Conservation (phyloP, 2,888 invertebrate species). For the Hetaerina titia region DNA sequence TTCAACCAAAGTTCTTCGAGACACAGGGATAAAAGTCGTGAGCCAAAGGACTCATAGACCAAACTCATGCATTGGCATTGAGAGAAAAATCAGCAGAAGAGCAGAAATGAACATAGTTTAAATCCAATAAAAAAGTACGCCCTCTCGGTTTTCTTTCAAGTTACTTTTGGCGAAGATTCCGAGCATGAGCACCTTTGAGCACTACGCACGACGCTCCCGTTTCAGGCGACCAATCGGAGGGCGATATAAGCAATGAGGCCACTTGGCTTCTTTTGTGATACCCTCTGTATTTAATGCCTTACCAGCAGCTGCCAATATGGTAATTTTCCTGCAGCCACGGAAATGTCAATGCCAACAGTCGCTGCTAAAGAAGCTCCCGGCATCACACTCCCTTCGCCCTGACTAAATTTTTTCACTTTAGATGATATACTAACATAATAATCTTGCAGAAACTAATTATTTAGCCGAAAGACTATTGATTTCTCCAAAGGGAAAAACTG, state of each 20-base stretch:
- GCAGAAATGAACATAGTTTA: too few relatives aligned
- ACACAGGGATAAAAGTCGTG: too few relatives aligned
- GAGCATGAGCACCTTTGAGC: not conserved
- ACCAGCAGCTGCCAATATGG: not conserved
- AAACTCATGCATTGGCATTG: too few relatives aligned
- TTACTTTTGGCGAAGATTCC: not conserved
- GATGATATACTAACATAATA: not conserved
- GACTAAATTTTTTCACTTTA: not conserved
- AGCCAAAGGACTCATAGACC: too few relatives aligned
- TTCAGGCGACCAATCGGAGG: not conserved
- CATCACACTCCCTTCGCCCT: not conserved
- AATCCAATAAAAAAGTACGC: too few relatives aligned
- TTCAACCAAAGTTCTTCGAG: too few relatives aligned
- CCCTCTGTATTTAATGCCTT: not conserved
- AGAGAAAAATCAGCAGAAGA: too few relatives aligned
- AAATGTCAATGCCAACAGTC: not conserved
- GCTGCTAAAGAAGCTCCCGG: not conserved
- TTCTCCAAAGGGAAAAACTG: too few relatives aligned
- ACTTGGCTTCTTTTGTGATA: not conserved
- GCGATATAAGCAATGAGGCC: constrained; percentile 6
- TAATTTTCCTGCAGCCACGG: not conserved
- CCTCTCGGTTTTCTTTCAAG: not conserved
- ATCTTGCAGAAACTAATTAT: too few relatives aligned
- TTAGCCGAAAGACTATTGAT: too few relatives aligned
- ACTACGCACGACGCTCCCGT: not conserved